A percentile compares a stretch with the other conserved stretches of the same genome.
These are phyloP conservation scores for Penaeus japonicus DNA, from an alignment of 1,140 invertebrate genomes.

Conservation along the genomic window DNA sequence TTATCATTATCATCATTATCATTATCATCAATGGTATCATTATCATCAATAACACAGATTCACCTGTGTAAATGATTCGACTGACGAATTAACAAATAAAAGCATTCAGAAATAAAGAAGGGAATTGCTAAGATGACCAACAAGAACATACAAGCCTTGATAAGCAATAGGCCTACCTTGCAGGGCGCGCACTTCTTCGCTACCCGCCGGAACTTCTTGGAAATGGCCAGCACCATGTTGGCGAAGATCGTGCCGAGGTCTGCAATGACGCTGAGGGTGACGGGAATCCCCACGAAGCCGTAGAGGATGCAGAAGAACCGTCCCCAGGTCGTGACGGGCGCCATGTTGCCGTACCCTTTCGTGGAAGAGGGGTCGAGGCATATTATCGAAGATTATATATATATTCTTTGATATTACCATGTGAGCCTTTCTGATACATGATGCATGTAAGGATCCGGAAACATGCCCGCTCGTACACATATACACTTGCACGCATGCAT, in stretches of 20 bases:
- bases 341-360: slow-evolving; percentile 94
- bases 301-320: slow-evolving; percentile 91
- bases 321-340: slow-evolving; percentile 85
- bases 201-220: neutral
- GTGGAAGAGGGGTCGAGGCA: slow-evolving; percentile 57
- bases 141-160: too few relatives aligned
- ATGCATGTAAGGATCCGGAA: too few relatives aligned
- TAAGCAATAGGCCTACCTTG: neutral
- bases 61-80: too few relatives aligned
- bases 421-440: too few relatives aligned
- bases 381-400: neutral
- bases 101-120: too few relatives aligned
- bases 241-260: slow-evolving; percentile 89
- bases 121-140: too few relatives aligned
- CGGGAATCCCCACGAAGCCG: slow-evolving; percentile 91
- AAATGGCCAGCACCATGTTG: slow-evolving; percentile 70
- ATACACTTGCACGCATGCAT: too few relatives aligned
- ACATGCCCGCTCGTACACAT: too few relatives aligned
- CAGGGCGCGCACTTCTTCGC: neutral
- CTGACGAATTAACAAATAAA: too few relatives aligned
- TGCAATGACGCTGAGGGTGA: slow-evolving; percentile 91
- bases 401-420: neutral
- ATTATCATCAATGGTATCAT: too few relatives aligned
- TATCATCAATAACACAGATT: too few relatives aligned
- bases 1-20: too few relatives aligned